Conservation (phyloP, 2,797 vertebrate species). For the Kryptopterus vitreolus region DNA sequence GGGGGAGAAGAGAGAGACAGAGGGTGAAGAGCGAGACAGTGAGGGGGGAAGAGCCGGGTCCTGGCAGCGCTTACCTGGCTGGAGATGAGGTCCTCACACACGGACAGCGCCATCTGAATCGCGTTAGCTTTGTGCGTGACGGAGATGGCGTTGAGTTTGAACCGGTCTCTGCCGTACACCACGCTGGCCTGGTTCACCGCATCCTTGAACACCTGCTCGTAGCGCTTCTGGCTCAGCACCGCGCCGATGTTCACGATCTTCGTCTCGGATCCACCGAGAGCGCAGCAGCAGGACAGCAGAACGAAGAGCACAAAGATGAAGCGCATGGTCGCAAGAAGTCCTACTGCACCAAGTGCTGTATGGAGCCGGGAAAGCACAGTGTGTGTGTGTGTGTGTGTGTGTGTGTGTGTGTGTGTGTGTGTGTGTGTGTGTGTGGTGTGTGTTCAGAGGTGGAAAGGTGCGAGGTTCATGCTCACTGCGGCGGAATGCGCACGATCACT, state of each 20-base stretch:
- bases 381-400: too few relatives aligned
- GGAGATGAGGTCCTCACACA: slow-evolving; percentile 98
- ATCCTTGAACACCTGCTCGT: slow-evolving; percentile 94
- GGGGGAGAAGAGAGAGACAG: too few relatives aligned
- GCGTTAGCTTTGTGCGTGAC: slow-evolving; percentile 97
- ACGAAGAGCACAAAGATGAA: slow-evolving; percentile 81
- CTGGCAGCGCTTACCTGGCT: slow-evolving; percentile 79
- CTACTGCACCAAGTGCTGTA: background rate
- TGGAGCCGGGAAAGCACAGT: background rate
- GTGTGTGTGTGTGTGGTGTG: too few relatives aligned
- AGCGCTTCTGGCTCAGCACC: slow-evolving; percentile 94
- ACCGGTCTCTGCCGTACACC: slow-evolving; percentile 89
- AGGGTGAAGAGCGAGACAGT: too few relatives aligned
- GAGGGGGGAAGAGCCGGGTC: background rate
- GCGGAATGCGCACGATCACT: slow-evolving; percentile 68
- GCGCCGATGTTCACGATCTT: slow-evolving; percentile 95
- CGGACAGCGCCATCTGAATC: slow-evolving; percentile 97
- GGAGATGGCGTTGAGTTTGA: slow-evolving; percentile 94
- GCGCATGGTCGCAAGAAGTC: slow-evolving; percentile 76
- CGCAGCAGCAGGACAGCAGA: slow-evolving; percentile 86
- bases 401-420: too few relatives aligned
- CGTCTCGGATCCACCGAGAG: slow-evolving; percentile 88
- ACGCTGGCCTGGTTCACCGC: slow-evolving; percentile 92
- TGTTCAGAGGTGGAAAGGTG: slow-evolving; percentile 29
- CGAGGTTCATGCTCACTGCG: slow-evolving; percentile 70